These are phyloP conservation scores for Limenitis camilla DNA, from an alignment of 2,888 invertebrate genomes.

Conservation along the genomic window DNA sequence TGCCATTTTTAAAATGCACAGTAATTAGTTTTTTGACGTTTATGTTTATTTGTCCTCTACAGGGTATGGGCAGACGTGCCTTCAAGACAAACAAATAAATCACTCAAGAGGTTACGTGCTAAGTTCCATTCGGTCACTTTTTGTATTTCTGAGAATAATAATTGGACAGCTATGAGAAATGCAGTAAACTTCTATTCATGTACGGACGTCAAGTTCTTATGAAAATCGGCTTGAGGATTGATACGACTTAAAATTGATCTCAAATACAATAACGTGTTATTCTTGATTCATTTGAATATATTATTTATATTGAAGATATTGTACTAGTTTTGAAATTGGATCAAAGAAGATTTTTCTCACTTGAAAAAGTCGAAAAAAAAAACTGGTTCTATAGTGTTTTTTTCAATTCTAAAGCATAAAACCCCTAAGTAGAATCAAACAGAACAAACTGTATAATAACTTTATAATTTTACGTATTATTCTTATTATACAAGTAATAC, in stretches of 20 bases:
- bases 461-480: too few species aligned
- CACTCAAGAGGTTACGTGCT: constrained; percentile 34
- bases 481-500: too few species aligned
- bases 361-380: too few species aligned
- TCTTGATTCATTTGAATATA: too few species aligned
- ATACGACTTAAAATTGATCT: neutral
- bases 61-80: constrained; percentile 9
- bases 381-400: too few species aligned
- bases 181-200: constrained; percentile 23
- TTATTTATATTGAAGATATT: too few species aligned
- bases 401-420: too few species aligned
- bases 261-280: neutral
- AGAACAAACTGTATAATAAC: too few species aligned
- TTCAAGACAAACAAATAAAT: constrained; percentile 38
- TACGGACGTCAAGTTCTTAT: neutral
- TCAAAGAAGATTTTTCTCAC: too few species aligned
- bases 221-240: neutral
- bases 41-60: constrained; percentile 11
- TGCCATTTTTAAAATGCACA: neutral
- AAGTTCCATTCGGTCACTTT: constrained; percentile 30
- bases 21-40: constrained; percentile 13
- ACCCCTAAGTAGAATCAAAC: too few species aligned
- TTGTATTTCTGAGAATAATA: constrained; percentile 36
- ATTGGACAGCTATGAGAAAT: constrained; percentile 23
- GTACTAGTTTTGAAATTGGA: too few species aligned